Evolutionary conservation across 1,140 invertebrate species (phyloP).

Genomic region (Antheraea mylitta): DNA sequence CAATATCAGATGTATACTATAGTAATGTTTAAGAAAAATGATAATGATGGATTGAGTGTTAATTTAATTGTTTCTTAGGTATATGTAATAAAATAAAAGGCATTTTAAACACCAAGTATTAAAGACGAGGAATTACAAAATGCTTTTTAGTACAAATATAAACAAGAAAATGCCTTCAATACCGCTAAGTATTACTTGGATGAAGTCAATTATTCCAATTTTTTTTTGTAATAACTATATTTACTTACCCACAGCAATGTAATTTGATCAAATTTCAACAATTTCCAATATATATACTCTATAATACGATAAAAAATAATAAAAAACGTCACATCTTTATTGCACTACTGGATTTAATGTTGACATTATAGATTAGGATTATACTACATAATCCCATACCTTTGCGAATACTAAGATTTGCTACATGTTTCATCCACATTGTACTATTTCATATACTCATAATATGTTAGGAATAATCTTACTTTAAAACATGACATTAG

Average conservation of each 20-base stretch:
- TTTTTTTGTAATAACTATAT: not conserved
- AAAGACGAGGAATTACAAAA: too few species aligned
- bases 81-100: too few species aligned
- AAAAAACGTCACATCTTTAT: slow-evolving; percentile 14
- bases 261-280: slow-evolving; percentile 14
- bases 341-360: not conserved
- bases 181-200: too few species aligned
- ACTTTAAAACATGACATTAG: too few species aligned
- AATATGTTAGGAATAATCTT: too few species aligned
- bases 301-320: slow-evolving; percentile 20
- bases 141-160: too few species aligned
- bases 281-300: slow-evolving; percentile 20
- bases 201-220: not conserved
- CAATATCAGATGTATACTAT: too few species aligned
- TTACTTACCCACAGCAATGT: slow-evolving; percentile 15
- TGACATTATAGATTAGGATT: slow-evolving; percentile 4
- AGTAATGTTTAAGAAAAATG: not conserved
- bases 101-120: too few species aligned
- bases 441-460: too few species aligned
- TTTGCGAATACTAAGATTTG: not conserved
- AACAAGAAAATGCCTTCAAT: too few species aligned
- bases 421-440: not conserved
- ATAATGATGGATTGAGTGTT: not conserved
- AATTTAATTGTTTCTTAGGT: not conserved
- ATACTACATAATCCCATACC: not conserved